Evolutionary conservation across 2,888 invertebrate species (phyloP), one percentile per base, ranked within the genome.

Genomic region (Anthrax anthrax): DNA sequence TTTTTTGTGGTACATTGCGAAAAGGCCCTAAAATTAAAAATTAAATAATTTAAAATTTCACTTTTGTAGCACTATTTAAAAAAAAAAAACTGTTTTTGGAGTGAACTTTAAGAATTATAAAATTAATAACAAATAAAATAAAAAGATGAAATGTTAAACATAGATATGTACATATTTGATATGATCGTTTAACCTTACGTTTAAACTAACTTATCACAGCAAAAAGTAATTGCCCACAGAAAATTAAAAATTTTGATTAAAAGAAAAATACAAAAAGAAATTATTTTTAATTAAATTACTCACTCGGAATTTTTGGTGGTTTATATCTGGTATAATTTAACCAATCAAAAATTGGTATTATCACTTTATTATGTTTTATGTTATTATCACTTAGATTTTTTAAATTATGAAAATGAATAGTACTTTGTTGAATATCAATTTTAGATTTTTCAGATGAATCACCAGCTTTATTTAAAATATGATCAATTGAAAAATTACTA

Each of bases 271-370:
- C n/a, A n/a, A n/a, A n/a, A n/a, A n/a, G n/a, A n/a, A n/a, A n/a
- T n/a, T n/a, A n/a, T n/a, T n/a, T n/a, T n/a, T n/a, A n/a, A n/a
- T n/a, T n/a, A n/a, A n/a, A 44, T 37, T 46, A 70, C 72, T 74
- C 71, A 71, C 81, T 69, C 44, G 77, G 77, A 41, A 82, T 58
- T 63, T 77, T 81, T 17, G 82, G 83, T 17, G 82, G 82, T 58
- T 74, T 75, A 58, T 81, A 83, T 50, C 82, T 70, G 1, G 81
- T 80, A 55, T 80, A 83, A 44, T 76, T 75, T 29, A 83, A 64
- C 82, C 82, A 83, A 48, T 75, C 69, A 55, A 66, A 67, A 50
- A 64, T 60, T 27, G 60, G 60, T 16, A 36, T 1, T n/a, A 16
- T 36, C 16, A n/a, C 3, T 12, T 36, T 32, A 32, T 32, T 32